Conservation (phyloP, 2,888 invertebrate genomes). For the Ditylenchus weischeri region DNA sequence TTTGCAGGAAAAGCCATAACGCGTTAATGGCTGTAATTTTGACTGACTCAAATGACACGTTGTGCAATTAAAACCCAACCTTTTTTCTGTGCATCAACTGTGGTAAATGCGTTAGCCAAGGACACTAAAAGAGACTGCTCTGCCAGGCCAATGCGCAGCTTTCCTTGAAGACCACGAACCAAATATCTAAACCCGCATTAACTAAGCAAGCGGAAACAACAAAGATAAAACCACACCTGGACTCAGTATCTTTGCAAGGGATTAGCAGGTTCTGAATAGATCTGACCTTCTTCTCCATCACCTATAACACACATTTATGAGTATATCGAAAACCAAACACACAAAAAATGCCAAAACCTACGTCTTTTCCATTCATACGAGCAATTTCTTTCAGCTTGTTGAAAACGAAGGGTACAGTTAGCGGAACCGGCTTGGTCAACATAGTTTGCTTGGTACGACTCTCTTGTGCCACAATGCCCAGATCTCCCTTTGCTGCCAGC, state of each 20-base stretch:
- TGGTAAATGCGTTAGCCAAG: conserved; percentile 72
- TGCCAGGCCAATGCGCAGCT: conserved; percentile 89
- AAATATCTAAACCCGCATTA: conserved; percentile 66
- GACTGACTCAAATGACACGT: neutral
- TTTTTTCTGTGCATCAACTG: conserved; percentile 36
- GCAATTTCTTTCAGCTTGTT: conserved; percentile 81
- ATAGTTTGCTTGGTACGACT: conserved; percentile 70
- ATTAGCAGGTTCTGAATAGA: conserved; percentile 88
- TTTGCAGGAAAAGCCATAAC: conserved; percentile 3
- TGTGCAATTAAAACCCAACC: conserved; percentile 18
- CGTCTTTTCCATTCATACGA: conserved; percentile 70
- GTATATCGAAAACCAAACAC: neutral
- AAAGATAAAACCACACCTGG: conserved; percentile 24
- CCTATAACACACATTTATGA: conserved; percentile 48
- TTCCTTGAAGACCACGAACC: conserved; percentile 68
- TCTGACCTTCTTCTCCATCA: conserved; percentile 75
- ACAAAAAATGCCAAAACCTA: conserved; percentile 13
- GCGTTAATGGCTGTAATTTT: neutral
- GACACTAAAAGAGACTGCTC: conserved; percentile 92
- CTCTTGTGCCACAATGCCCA: conserved; percentile 67
- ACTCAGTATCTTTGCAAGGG: conserved; percentile 64
- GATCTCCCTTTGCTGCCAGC: conserved; percentile 74
- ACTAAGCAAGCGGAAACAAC: conserved; percentile 36
- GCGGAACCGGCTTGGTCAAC: conserved; percentile 78
- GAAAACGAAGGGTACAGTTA: conserved; percentile 75